These are phyloP conservation scores for Aporophyla nigra DNA, from an alignment of 2,888 invertebrate species.

Conservation along the genomic window DNA sequence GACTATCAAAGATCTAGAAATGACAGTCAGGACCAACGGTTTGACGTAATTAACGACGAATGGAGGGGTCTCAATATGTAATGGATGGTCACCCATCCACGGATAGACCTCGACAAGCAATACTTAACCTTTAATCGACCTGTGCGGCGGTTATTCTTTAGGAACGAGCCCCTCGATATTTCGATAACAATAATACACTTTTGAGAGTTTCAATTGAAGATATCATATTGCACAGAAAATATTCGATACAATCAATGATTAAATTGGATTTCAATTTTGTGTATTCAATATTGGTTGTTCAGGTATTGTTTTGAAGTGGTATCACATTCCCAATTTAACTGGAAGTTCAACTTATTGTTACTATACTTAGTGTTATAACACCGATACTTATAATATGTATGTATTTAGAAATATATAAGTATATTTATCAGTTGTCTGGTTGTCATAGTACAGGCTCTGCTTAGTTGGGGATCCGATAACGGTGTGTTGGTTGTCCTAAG, in stretches of 20 bases:
- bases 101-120: background rate
- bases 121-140: background rate
- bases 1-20: background rate
- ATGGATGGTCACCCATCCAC: background rate
- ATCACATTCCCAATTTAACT: constrained; percentile 5
- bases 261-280: background rate
- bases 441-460: too few species aligned
- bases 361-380: too few species aligned
- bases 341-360: background rate
- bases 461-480: too few species aligned
- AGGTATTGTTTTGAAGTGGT: constrained; percentile 14
- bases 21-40: background rate
- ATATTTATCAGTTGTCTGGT: too few species aligned
- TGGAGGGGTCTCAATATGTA: background rate
- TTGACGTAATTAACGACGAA: background rate
- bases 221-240: background rate
- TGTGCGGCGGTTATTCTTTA: background rate
- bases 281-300: background rate
- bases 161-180: background rate
- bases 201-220: background rate
- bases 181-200: background rate
- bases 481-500: too few species aligned
- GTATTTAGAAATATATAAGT: too few species aligned
- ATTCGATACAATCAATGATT: constrained; percentile 4
- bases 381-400: too few species aligned